Evolutionary conservation across 2,888 invertebrate species (phyloP).

Genomic region (Troides oblongomaculatus): DNA sequence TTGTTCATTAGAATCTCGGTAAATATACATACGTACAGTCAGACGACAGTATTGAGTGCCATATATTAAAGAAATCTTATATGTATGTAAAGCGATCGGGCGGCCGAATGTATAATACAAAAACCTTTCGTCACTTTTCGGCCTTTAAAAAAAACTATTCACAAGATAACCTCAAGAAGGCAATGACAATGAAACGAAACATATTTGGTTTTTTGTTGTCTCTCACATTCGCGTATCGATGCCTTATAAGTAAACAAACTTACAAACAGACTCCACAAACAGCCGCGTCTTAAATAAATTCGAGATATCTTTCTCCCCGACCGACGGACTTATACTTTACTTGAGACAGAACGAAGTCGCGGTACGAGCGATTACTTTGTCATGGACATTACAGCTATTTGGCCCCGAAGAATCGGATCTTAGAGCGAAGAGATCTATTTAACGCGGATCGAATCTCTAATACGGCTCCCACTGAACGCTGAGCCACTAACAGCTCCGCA

Average conservation of each 20-base stretch:
- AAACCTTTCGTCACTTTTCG: slow-evolving; percentile 6
- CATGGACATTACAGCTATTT: slow-evolving; percentile 75
- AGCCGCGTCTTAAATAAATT: slow-evolving; percentile 23
- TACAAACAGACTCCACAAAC: slow-evolving; percentile 14
- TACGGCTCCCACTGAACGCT: slow-evolving; percentile 49
- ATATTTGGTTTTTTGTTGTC: slow-evolving; percentile 25
- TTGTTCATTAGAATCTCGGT: slow-evolving; percentile 65
- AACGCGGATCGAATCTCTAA: slow-evolving; percentile 37
- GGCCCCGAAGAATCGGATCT: slow-evolving; percentile 73
- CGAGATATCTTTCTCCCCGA: slow-evolving; percentile 26
- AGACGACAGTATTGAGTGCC: slow-evolving; percentile 37
- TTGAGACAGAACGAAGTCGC: slow-evolving; percentile 14
- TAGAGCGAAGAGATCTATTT: slow-evolving; percentile 62
- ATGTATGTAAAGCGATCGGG: slow-evolving; percentile 29
- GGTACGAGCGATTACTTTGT: slow-evolving; percentile 59
- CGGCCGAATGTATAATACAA: slow-evolving; percentile 2
- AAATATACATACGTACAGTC: slow-evolving; percentile 54
- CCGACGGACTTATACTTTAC: slow-evolving; percentile 30
- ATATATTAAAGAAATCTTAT: slow-evolving; percentile 34
- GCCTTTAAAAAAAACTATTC: slow-evolving; percentile 18
- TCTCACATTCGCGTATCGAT: slow-evolving; percentile 24
- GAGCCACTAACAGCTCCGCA: slow-evolving; percentile 45
- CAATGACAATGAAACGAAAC: slow-evolving; percentile 23
- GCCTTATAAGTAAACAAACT: slow-evolving; percentile 30
- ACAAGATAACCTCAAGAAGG: slow-evolving; percentile 6